Evolutionary conservation across 1,140 invertebrate genomes (phyloP).

Genomic region (Pararge aegeria): DNA sequence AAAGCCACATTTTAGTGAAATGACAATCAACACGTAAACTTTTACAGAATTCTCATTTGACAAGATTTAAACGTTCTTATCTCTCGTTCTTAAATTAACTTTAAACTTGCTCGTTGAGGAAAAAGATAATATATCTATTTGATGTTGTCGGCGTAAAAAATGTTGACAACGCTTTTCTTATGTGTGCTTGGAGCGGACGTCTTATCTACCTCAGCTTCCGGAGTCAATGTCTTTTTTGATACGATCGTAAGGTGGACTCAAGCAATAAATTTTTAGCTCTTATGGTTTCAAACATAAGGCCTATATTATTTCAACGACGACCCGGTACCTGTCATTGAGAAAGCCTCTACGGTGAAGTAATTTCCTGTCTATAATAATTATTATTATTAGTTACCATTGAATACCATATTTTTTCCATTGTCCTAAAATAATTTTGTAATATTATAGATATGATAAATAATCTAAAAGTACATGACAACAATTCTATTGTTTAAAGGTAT

Average conservation of each 20-base stretch:
- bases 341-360: constrained; percentile 20
- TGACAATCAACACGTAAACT: neutral
- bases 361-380: constrained; percentile 22
- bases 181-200: constrained; percentile 29
- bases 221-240: constrained; percentile 42
- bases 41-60: neutral
- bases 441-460: too few relatives aligned
- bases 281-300: constrained; percentile 4
- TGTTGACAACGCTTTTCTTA: constrained; percentile 24
- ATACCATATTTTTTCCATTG: neutral
- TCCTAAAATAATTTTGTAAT: too few relatives aligned
- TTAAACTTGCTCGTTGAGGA: constrained; percentile 19
- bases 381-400: constrained; percentile 4
- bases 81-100: neutral
- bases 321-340: constrained; percentile 11
- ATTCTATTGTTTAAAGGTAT: too few relatives aligned
- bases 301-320: constrained; percentile 9
- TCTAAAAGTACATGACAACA: too few relatives aligned
- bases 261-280: constrained; percentile 3
- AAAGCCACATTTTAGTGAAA: neutral
- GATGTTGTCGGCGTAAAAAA: constrained; percentile 22
- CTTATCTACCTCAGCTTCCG: constrained; percentile 42
- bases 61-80: neutral
- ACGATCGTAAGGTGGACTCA: constrained; percentile 1
- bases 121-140: constrained; percentile 21